Evolutionary conservation across 2,113 vertebrate species (phyloP).

Genomic region (Pygoscelis antarcticus): DNA sequence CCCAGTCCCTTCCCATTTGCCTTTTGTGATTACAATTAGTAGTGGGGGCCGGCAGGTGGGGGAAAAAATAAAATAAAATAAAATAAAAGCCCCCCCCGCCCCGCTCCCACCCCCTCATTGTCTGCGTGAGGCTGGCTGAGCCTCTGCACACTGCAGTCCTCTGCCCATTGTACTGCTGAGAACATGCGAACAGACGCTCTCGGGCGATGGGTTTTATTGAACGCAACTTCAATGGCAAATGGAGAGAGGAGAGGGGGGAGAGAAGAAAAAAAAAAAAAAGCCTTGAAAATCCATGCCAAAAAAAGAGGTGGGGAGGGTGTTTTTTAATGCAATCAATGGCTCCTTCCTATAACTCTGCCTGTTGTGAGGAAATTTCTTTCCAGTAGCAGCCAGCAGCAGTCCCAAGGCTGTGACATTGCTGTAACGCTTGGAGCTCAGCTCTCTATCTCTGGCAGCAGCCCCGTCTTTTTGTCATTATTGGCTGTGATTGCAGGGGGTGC

Average conservation of each 20-base stretch:
- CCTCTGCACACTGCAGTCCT: slow-evolving; percentile 54
- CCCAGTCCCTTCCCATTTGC: slow-evolving; percentile 38
- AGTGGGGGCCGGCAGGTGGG: slow-evolving; percentile 11
- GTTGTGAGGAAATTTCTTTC: slow-evolving; percentile 62
- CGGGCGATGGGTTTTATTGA: slow-evolving; percentile 62
- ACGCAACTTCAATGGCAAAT: slow-evolving; percentile 64
- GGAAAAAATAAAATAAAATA: slow-evolving; percentile 24
- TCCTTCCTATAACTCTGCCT: slow-evolving; percentile 58
- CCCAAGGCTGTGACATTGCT: slow-evolving; percentile 66
- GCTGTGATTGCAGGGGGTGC: slow-evolving; percentile 58
- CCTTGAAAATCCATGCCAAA: slow-evolving; percentile 29
- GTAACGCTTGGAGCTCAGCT: slow-evolving; percentile 52
- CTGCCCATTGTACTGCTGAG: slow-evolving; percentile 62
- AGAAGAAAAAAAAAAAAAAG: background rate
- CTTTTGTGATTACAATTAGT: slow-evolving; percentile 65
- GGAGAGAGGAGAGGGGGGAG: background rate
- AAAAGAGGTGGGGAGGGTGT: slow-evolving; percentile 35
- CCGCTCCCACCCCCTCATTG: slow-evolving; percentile 25
- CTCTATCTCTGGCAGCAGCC: slow-evolving; percentile 65
- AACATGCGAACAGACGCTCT: slow-evolving; percentile 56
- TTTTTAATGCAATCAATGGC: slow-evolving; percentile 60
- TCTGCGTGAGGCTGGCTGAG: slow-evolving; percentile 41
- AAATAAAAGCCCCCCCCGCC: background rate
- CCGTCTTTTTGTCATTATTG: slow-evolving; percentile 62
- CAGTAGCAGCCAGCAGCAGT: slow-evolving; percentile 64